Evolutionary conservation across 2,113 vertebrate species (phyloP), one percentile per base, ranked within the genome.

Genomic region (Aspiorhynchus laticeps): DNA sequence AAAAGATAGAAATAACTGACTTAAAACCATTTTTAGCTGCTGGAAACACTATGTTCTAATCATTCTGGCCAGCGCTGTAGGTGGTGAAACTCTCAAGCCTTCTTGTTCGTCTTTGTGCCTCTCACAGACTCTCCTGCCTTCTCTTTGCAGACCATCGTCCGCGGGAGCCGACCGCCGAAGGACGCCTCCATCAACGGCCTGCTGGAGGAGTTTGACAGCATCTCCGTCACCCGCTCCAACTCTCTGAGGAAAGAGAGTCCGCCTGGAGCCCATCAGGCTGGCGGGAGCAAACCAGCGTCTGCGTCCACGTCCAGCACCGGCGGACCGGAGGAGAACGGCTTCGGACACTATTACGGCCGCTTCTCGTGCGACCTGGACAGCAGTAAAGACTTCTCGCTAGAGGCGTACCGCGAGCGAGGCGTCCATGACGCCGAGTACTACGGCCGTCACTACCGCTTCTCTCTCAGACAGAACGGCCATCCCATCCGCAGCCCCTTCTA

Each of bases 201-300:
- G 63, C 95, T 99, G 28, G 98, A 99, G 92, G 98, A 99, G 90
- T 99, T 99, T 0, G 97, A 99, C 96, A 98, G 96, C 90, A 98
- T 99, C 92, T 99, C 98, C 0, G 98, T 99, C 87, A 99, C 98
- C 0, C 97, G 98, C 41, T 99, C 98, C 92, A 99, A 99, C 91
- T 99, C 98, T 33, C 93, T 99, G 83, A 95, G 98, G 65, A 99
- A 98, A 89, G 98, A 99, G 91, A 99, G 98, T 59, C 98, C 98
- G 0, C 97, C 97, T 6, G 96, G 96, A 5, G 92, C 95, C 11
- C 97, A 96, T 88, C 96, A 95, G 87, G 95, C 96, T 2, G 95
- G 95, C 0, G 14, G 93, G 31, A 78, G 82, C n/a, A 96, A 96
- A 92, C 95, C 94, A 0, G 85, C 91, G 4, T 90, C 87, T 0